Percentiles rank a stretch among this genome's conserved stretches.
Evolutionary conservation across 1,140 invertebrate genomes (phyloP).

Genomic region (Leucophenga varia): DNA sequence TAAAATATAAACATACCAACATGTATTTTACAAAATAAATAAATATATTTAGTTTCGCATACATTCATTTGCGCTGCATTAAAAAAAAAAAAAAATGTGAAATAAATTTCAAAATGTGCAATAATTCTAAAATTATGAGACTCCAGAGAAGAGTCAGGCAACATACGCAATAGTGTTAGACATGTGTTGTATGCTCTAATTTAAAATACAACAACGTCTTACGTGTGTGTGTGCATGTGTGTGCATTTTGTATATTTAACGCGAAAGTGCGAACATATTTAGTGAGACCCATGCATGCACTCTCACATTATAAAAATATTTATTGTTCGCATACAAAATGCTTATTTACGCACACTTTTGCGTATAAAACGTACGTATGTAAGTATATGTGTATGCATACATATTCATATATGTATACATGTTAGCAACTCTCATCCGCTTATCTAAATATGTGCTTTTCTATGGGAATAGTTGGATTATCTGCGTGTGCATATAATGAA

Average conservation of each 20-base stretch:
- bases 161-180: slow-evolving; percentile 2
- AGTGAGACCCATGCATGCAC: slow-evolving; percentile 33
- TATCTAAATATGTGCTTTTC: too few species aligned
- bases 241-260: too few species aligned
- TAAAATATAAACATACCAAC: not conserved
- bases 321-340: slow-evolving; percentile 32
- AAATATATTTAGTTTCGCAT: too few species aligned
- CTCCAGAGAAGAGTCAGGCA: slow-evolving; percentile 11
- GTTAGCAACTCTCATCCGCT: too few species aligned
- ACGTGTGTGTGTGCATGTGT: too few species aligned
- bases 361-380: not conserved
- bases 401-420: too few species aligned
- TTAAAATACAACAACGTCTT: slow-evolving; percentile 22
- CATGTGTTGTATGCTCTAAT: slow-evolving; percentile 32
- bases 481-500: too few species aligned
- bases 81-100: slow-evolving; percentile 40
- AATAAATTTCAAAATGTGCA: slow-evolving; percentile 42
- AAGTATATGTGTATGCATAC: slow-evolving; percentile 1
- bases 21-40: too few species aligned
- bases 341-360: slow-evolving; percentile 1
- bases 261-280: slow-evolving; percentile 25
- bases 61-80: too few species aligned
- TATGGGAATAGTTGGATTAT: too few species aligned
- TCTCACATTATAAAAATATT: slow-evolving; percentile 45
- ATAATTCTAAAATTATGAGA: slow-evolving; percentile 37